Base-by-base conservation (phyloP, 2,113 vertebrate genomes). In the Camelus bactrianus region DNA sequence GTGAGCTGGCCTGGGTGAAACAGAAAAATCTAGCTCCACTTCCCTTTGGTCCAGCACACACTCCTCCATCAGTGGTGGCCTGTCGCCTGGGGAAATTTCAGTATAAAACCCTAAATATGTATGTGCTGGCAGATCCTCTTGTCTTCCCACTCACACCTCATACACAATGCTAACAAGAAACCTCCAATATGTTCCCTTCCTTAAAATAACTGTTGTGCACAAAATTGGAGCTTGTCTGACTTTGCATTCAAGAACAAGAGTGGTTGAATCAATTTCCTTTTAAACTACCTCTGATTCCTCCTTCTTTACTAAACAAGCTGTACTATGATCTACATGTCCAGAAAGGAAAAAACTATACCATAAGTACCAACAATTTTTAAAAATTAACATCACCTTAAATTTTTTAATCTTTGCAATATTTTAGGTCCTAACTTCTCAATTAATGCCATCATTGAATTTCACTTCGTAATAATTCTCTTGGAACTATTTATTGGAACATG, bases 381-480 rank as follows among this genome's bases (percentile, higher is more conserved):
- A 91, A 32, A 70, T 38, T 52, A 92, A 76, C 30, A 76, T 72
- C 60, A 89, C 83, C 35, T 94, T 88, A 60, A 4, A 54, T 70
- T 81, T 94, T 93, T 91, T 28, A 52, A 64, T 62, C 58, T 86
- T 96, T 81, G 24, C 87, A 56, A 79, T 96, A 79, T 46, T 94
- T 96, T 46, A 42, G n/a, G 10, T 54, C 56, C 69, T 94, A 67
- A 82, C 81, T 86, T 96, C 26, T 38, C 89, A 35, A 28, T 70
- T 67, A 91, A 54, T 54, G 52, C 4, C 20, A 60, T 69, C 28
- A 69, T 46, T 96, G 76, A 70, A 52, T 94, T 94, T 93, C 72
- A 76, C 48, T 81, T 89, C 48, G 4, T 48, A 46, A 67, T 64
- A 56, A 6, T 86, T 94, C 69, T 94, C 54, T 85, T 90, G 87